Evolutionary conservation across 2,888 invertebrate genomes (phyloP), one percentile per base, ranked within the genome.

Genomic region (Coenonympha arcania): DNA sequence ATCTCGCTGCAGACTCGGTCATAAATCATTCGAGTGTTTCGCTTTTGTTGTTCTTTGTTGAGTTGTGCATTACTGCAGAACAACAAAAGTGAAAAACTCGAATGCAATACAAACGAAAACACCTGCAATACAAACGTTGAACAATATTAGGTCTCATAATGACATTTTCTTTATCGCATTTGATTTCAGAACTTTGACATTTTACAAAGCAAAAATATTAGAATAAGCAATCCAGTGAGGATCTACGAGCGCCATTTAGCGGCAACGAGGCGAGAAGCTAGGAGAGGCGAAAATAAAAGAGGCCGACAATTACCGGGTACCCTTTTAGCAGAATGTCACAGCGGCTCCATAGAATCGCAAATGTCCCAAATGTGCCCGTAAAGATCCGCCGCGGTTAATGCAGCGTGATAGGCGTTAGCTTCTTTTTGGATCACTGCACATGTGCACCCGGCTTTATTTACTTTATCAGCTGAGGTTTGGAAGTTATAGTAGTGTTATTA

Each of bases 321-420:
- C 66, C 66, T 66, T 66, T 66, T 67, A 67, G 66, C 63, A 58
- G 63, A 65, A 65, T 67, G 65, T 60, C 66, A 65, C 52, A 58
- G 61, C 50, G 58, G 54, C 49, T 49, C 56, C 59, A 60, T 60
- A 59, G 60, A 63, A 64, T 67, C 62, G 60, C 62, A 63, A 62
- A 63, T 62, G 64, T 62, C 61, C 61, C 54, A 62, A 66, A 65
- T 59, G 64, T 52, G 56, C 55, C 54, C 58, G 62, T 63, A 63
- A 67, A 65, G 64, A 64, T 60, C 45, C 56, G 54, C 50, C 56
- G 50, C 52, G 58, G 56, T 64, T 64, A 64, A 65, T 65, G 63
- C 63, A 61, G 59, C 64, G 62, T 61, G 56, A 50, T 57, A 53
- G 37, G 56, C 50, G 55, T 54, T 57, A 50, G 55, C 51, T 48